Evolutionary conservation across 2,888 invertebrate genomes (phyloP), one percentile per base, ranked within the genome.

Genomic region (Holacanthella duospinosa): DNA sequence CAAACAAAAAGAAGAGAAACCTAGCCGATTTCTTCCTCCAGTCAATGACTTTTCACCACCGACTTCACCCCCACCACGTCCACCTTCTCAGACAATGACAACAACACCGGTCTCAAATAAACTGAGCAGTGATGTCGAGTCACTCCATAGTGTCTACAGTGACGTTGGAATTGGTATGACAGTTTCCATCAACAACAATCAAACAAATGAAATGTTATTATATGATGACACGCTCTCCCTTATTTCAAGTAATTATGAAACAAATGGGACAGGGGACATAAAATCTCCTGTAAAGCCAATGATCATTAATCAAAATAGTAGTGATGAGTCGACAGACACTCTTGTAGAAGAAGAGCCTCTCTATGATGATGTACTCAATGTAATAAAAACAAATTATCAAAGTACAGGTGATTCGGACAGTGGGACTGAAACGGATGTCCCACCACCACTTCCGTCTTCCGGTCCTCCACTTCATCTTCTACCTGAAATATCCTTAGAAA

Each of bases 191-290:
- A 48, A 48, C 21, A 16, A 9, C n/a, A 9, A 9, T 6, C 48
- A 53, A 1, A n/a, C n/a, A n/a, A n/a, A n/a, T n/a, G n/a, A n/a
- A n/a, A n/a, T n/a, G n/a, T 1, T 73, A 4, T 69, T 73, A 61
- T 73, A 73, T 58, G 73, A 73, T 59, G 73, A 73, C 62, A 71
- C 71, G 2, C 56, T 68, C 16, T 70, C 71, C 27, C 29, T 71
- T 27, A 67, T 65, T n/a, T 65, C 68, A 9, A 65, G 57, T 55
- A 68, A 62, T 64, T 65, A 59, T 53, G 61, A 58, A 0, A 1
- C 43, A 4, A 27, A 59, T 27, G 26, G 28, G 16, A 24, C 43
- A 24, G 27, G 58, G 29, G 55, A 48, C 4, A 12, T 36, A 36
- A 60, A n/a, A 57, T 29, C 12, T 21, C 58, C 43, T 54, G 58